Evolutionary conservation across 2,888 invertebrate species (phyloP), one percentile per base, ranked within the genome.

Genomic region (Endotricha flammealis): DNA sequence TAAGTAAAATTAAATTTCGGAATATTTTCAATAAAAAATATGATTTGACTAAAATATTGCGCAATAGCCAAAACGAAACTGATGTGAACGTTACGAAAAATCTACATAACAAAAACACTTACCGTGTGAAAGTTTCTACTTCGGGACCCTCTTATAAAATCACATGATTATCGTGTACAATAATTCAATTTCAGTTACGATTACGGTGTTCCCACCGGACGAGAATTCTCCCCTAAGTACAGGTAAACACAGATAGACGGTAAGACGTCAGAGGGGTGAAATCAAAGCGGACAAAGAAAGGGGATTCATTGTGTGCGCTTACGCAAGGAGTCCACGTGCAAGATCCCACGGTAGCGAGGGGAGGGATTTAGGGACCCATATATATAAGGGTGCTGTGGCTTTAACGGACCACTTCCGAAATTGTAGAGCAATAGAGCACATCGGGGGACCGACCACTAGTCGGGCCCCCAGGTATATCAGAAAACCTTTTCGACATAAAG

Each of bases 271-370:
- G 68, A 76, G 74, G 83, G 86, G 83, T 72, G 68, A 61, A 75
- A 75, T 81, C 73, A 79, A 80, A 56, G 63, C 58, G 57, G 46
- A 69, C 60, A 79, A 80, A 82, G 77, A 77, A 82, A 61, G 68
- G 74, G 73, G 68, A 58, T 47, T 67, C 48, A 74, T 85, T 83
- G 83, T 85, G 52, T 73, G 77, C 75, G 75, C 59, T 70, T 77
- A 57, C 82, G 82, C 78, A 82, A 81, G 76, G 64, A 70, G 64
- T 45, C 68, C 82, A 82, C 81, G 82, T 82, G 83, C 76, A 76
- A 66, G 75, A 60, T 85, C 85, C 76, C 86, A 85, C 86, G 85
- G 79, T 69, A 46, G 40, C 45, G 46, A 41, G 56, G 69, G 69
- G 58, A 74, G 67, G 72, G 71, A 63, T 53, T 64, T 60, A 53